Base-by-base conservation (phyloP, 2,797 vertebrate species). In the Argya squamiceps region DNA sequence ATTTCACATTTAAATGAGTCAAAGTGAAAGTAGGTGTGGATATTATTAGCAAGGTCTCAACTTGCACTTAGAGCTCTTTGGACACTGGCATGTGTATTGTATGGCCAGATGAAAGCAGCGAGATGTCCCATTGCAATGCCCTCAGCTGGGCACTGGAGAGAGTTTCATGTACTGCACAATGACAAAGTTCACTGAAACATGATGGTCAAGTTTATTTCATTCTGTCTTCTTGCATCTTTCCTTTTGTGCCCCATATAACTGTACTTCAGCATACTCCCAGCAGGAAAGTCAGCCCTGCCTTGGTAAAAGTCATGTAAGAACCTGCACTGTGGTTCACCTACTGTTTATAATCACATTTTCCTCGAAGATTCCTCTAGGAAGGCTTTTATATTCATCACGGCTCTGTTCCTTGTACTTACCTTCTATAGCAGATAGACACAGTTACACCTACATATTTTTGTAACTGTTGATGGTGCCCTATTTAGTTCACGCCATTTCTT, bases 391-490 rank as follows among this genome's bases (percentile, higher is more conserved):
- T 85, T 87, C 29, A 13, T 84, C 49, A 24, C 11, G 1, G 11
- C 30, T 47, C 49, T 75, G 12, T 79, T 84, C 24, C 77, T 92
- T 36, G 6, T 78, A 15, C 44, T 93, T 90, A 41, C n/a, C 58
- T 89, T 91, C 71, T 30, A 10, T 59, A 89, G 60, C n/a, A 96
- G 55, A 75, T 18, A 81, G 80, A 64, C 1, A 5, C 27, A 70
- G 17, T 76, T 91, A 81, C 64, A 73, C 11, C 69, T 84, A 41
- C 43, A 75, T 50, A 37, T 79, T 63, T 43, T 46, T 88, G 67
- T 92, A 74, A 77, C 58, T 84, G 92, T 89, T 96, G 88, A 44
- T 89, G 65, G 69, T 97, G 77, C 75, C 59, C 50, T 82, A 55
- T 89, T 91, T 91, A 86, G 78, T 91, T 94, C 84, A 70, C 30